Conservation (phyloP, 2,113 vertebrate species). For the Echinops telfairi region DNA sequence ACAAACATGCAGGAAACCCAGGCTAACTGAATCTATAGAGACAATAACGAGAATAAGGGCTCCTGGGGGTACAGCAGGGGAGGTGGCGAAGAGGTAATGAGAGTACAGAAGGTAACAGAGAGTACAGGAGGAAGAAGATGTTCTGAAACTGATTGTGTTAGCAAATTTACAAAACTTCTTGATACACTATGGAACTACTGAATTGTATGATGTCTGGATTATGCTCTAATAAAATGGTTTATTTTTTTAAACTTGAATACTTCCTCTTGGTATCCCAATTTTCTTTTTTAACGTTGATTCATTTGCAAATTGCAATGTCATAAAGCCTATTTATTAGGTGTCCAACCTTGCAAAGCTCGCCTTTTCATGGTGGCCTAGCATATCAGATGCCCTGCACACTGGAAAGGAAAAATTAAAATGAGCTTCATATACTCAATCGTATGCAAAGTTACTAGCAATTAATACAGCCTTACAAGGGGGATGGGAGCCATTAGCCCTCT, state of each 20-base stretch:
- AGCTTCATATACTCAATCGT: constrained; percentile 79
- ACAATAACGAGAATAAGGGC: no score
- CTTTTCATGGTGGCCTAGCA: constrained; percentile 59
- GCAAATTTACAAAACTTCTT: no score
- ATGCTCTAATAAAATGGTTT: no score
- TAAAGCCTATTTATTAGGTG: constrained; percentile 66
- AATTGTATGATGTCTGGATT: no score
- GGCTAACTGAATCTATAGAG: no score
- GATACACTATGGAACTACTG: no score
- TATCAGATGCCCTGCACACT: constrained; percentile 51
- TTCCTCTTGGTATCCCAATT: constrained; percentile 37
- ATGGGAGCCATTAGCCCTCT: constrained; percentile 86
- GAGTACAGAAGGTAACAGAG: no score
- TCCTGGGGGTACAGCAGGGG: no score
- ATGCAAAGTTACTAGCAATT: constrained; percentile 87
- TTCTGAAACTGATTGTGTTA: no score
- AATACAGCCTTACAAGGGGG: constrained; percentile 69
- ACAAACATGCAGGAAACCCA: constrained; percentile 34
- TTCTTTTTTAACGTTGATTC: constrained; percentile 67
- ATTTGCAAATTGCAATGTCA: constrained; percentile 62
- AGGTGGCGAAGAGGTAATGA: no score
- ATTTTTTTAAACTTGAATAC: not conserved
- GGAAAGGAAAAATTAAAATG: constrained; percentile 81
- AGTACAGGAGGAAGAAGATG: no score
- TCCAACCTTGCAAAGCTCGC: constrained; percentile 28